Percentiles rank a stretch among this genome's conserved stretches.
Evolutionary conservation across 2,113 vertebrate genomes (phyloP).

Genomic region (Oenanthe oenanthe): DNA sequence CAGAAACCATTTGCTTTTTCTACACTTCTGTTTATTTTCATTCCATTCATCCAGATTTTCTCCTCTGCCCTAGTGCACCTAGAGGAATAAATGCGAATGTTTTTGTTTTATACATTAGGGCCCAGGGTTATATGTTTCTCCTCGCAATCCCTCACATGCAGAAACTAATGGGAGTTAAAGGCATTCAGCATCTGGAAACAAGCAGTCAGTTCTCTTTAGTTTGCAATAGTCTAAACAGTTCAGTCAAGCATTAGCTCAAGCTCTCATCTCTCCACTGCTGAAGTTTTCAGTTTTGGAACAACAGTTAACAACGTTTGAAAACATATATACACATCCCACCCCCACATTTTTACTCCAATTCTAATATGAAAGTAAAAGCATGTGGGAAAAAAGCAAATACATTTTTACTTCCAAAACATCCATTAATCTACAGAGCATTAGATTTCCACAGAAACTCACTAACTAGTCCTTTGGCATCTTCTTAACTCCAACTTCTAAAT

Average conservation of each 20-base stretch:
- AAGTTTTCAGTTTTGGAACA: background rate
- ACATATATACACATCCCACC: background rate
- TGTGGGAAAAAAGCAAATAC: background rate
- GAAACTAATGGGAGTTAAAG: conserved; percentile 11
- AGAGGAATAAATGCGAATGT: background rate
- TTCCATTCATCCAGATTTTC: conserved; percentile 28
- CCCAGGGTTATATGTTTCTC: background rate
- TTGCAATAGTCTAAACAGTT: background rate
- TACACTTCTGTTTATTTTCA: conserved; percentile 34
- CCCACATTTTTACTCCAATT: background rate
- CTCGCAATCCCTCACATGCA: background rate
- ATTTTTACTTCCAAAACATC: background rate
- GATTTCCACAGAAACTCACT: background rate
- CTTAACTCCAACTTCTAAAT: background rate
- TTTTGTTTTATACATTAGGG: background rate
- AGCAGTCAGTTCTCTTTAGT: background rate
- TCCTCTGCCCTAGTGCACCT: background rate
- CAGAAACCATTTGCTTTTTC: background rate
- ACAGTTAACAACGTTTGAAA: background rate
- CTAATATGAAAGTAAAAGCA: background rate
- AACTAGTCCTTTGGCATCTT: background rate
- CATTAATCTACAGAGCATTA: background rate
- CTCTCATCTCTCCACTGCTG: background rate
- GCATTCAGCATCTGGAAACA: conserved; percentile 6
- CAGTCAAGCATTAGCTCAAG: background rate